Conservation (phyloP, 2,113 vertebrate species). For the Lycocorax pyrrhopterus region DNA sequence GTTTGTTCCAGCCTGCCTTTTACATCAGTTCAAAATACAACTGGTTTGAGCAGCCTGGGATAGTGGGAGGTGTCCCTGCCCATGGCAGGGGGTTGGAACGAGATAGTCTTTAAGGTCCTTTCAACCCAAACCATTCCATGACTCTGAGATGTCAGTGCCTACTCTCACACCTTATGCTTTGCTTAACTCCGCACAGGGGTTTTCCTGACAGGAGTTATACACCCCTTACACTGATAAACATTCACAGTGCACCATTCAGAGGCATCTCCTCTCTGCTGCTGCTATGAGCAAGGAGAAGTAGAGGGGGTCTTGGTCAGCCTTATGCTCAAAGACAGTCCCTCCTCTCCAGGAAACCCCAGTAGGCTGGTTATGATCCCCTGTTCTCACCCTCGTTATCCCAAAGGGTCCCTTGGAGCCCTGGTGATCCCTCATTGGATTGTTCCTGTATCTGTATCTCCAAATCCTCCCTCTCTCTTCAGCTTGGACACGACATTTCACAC, state of each 20-base stretch:
- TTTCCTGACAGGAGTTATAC: not conserved
- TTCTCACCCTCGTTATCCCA: not conserved
- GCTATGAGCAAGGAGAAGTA: not conserved
- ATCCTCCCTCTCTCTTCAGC: not conserved
- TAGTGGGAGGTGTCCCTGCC: not conserved
- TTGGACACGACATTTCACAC: not conserved
- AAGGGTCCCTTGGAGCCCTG: not conserved
- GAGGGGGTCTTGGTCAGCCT: not conserved
- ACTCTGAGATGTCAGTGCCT: not conserved
- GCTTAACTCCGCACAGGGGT: not conserved
- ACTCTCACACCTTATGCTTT: not conserved
- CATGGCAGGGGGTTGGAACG: not conserved
- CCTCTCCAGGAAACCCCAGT: not conserved
- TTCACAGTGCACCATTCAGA: not conserved
- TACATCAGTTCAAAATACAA: not conserved
- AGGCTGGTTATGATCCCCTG: not conserved
- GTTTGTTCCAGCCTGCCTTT: not conserved
- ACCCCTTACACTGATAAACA: not conserved
- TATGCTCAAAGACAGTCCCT: not conserved
- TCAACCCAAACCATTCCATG: not conserved
- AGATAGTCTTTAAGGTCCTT: not conserved
- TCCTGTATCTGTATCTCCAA: not conserved
- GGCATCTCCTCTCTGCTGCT: not conserved
- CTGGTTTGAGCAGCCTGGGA: not conserved
- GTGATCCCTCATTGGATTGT: not conserved